Conservation (phyloP, 2,113 vertebrate species). For the Zootoca vivipara region DNA sequence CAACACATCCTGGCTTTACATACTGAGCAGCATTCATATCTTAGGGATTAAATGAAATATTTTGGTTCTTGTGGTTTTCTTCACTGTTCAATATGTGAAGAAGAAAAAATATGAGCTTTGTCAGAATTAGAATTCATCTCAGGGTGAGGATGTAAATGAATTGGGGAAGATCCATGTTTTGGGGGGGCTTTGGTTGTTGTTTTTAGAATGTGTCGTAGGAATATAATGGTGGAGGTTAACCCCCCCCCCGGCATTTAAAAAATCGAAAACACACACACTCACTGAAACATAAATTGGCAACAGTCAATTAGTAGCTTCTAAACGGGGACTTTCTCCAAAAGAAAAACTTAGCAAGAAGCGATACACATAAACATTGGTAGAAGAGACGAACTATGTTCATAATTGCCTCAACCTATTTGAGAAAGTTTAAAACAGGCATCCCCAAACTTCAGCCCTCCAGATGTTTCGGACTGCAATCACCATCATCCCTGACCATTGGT, state of each 20-base stretch:
- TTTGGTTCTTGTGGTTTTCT: not conserved
- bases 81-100: not conserved
- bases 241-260: not conserved
- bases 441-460: too few species aligned
- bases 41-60: not conserved
- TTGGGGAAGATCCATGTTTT: not conserved
- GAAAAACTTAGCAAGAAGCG: not conserved
- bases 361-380: not conserved
- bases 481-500: too few species aligned
- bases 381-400: not conserved
- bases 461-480: too few species aligned
- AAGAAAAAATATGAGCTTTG: not conserved
- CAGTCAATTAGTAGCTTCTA: not conserved
- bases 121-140: not conserved
- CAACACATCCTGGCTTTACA: not conserved
- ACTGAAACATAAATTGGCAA: too few species aligned
- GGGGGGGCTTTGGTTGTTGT: too few species aligned
- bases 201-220: not conserved
- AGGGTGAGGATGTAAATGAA: not conserved
- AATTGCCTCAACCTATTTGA: not conserved
- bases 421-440: not conserved
- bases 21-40: not conserved
- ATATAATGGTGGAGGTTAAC: not conserved
- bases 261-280: not conserved
- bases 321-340: not conserved